Evolutionary conservation across 2,797 vertebrate genomes (phyloP).

Genomic region (Cyprinella venusta): DNA sequence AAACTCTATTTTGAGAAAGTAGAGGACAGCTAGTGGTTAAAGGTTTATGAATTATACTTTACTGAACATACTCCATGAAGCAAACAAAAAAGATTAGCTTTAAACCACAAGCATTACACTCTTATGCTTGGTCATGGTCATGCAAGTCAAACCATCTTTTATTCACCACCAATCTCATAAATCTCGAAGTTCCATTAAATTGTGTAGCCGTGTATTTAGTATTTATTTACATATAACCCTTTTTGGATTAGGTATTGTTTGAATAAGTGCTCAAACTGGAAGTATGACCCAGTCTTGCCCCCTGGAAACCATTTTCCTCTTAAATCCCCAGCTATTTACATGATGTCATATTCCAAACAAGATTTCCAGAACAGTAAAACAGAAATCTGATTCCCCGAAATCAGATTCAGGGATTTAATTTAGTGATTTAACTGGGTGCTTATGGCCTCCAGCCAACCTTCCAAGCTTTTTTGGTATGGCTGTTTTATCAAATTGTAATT

Average conservation of each 20-base stretch:
- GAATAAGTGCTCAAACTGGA: not conserved
- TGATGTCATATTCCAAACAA: not conserved
- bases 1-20: conserved; percentile 43
- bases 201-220: not conserved
- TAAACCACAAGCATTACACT: conserved; percentile 4
- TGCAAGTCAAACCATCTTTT: not conserved
- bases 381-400: not conserved
- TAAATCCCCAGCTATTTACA: not conserved
- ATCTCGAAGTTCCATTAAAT: not conserved
- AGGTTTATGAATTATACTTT: conserved; percentile 13
- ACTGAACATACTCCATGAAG: conserved; percentile 7
- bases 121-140: not conserved
- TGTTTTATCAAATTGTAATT: conserved; percentile 12
- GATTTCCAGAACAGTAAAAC: not conserved
- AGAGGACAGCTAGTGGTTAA: conserved; percentile 26
- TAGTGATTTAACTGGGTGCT: not conserved
- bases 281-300: not conserved
- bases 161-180: not conserved
- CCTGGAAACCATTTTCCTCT: not conserved
- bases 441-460: not conserved
- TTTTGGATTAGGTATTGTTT: not conserved
- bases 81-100: not conserved
- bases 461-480: not conserved
- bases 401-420: not conserved
- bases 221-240: not conserved